These are phyloP conservation scores for Euphydryas editha DNA, from an alignment of 2,888 invertebrate genomes.

Conservation along the genomic window DNA sequence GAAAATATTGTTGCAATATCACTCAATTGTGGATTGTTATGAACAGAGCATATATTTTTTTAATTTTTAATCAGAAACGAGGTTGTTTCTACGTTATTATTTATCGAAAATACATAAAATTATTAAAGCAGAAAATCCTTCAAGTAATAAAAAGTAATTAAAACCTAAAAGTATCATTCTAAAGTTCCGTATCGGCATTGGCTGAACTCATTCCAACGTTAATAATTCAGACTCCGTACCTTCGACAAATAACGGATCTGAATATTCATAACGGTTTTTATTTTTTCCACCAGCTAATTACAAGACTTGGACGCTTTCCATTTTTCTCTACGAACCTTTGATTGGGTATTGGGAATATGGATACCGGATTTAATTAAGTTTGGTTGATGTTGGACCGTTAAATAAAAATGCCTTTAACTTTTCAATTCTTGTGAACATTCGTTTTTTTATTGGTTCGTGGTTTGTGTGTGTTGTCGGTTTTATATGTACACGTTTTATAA, in stretches of 20 bases:
- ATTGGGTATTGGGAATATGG: slow-evolving; percentile 60
- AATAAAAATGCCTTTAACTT: slow-evolving; percentile 43
- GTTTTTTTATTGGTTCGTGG: slow-evolving; percentile 29
- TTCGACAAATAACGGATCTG: slow-evolving; percentile 47
- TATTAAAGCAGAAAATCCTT: too few relatives aligned
- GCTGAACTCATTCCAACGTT: slow-evolving; percentile 45
- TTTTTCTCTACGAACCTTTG: slow-evolving; percentile 56
- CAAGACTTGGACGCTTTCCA: slow-evolving; percentile 57
- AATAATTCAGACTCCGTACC: slow-evolving; percentile 57
- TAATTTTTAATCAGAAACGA: too few relatives aligned
- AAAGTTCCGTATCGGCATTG: slow-evolving; percentile 19
- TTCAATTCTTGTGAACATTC: slow-evolving; percentile 37
- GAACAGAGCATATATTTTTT: too few relatives aligned
- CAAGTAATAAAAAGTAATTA: slow-evolving; percentile 3
- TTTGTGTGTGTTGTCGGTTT: slow-evolving; percentile 26
- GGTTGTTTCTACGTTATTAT: too few relatives aligned
- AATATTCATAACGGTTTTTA: slow-evolving; percentile 57
- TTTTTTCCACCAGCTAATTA: slow-evolving; percentile 53
- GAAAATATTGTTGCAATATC: too few relatives aligned
- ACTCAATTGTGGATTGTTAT: too few relatives aligned
- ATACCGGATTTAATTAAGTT: slow-evolving; percentile 59
- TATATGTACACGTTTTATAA: slow-evolving; percentile 2
- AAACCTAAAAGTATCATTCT: slow-evolving; percentile 14
- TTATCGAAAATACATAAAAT: too few relatives aligned
- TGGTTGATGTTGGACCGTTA: slow-evolving; percentile 39